A percentile compares a stretch with the other conserved stretches of the same genome.
Conservation (phyloP, 2,888 invertebrate genomes). For the Neelides folsomi region DNA sequence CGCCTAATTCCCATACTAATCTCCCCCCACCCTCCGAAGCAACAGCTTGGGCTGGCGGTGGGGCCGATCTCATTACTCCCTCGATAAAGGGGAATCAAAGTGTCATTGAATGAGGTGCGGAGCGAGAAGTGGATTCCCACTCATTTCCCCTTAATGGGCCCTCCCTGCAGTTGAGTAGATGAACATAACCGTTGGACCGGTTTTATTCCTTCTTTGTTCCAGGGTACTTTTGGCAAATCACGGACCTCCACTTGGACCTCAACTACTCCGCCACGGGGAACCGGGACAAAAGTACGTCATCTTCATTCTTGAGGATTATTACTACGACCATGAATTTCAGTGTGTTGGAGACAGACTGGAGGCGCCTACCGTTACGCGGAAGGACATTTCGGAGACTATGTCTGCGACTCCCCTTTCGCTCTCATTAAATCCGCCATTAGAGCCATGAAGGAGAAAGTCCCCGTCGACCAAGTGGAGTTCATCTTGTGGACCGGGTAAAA, state of each 20-base stretch:
- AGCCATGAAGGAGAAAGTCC: conserved; percentile 64
- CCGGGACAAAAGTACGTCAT: conserved; percentile 55
- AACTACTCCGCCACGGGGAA: conserved; percentile 65
- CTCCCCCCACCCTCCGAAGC: too few relatives aligned
- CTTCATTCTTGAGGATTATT: neutral
- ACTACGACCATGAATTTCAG: conserved; percentile 31
- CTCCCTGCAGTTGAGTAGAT: neutral
- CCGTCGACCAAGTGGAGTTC: conserved; percentile 78
- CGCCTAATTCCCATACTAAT: too few relatives aligned
- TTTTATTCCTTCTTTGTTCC: conserved; percentile 34
- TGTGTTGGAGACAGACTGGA: conserved; percentile 51
- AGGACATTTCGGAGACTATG: conserved; percentile 63
- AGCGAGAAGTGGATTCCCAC: neutral
- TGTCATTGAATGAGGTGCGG: neutral
- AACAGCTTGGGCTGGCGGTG: too few relatives aligned
- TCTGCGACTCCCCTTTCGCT: conserved; percentile 78
- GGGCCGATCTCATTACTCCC: too few relatives aligned
- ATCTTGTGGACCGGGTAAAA: conserved; percentile 84
- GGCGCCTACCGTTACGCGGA: conserved; percentile 46
- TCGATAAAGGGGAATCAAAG: too few relatives aligned
- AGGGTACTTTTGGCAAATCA: conserved; percentile 94
- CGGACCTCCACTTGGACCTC: conserved; percentile 80
- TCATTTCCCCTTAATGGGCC: neutral
- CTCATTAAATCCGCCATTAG: conserved; percentile 75
- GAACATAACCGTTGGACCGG: neutral